Percentiles rank a stretch among this genome's conserved stretches.
These are phyloP conservation scores for Eulemur coronatus DNA, from an alignment of 2,797 vertebrate species.

Conservation along the genomic window DNA sequence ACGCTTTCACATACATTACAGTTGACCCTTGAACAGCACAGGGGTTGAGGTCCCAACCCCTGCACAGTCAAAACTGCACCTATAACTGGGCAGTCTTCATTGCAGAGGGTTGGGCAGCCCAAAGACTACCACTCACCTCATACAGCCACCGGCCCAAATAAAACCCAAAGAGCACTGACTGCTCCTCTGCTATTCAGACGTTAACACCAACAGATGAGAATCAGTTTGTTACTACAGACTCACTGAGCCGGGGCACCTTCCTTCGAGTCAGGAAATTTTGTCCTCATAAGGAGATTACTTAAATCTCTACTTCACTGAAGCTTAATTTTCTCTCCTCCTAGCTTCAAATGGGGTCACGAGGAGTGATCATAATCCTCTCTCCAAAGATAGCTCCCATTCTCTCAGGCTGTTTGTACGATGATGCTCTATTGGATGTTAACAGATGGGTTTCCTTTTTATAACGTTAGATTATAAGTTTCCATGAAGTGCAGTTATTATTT, in stretches of 20 bases:
- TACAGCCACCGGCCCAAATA: background rate
- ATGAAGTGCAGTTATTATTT: background rate
- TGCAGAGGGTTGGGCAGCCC: conserved; percentile 69
- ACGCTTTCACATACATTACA: background rate
- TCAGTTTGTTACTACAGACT: background rate
- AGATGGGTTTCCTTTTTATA: conserved; percentile 3
- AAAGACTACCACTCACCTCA: conserved; percentile 72
- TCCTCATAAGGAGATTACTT: conserved; percentile 36
- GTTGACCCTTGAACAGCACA: background rate
- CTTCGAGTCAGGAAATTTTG: conserved; percentile 13
- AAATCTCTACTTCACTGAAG: conserved; percentile 20
- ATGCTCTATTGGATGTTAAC: background rate
- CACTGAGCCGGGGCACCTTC: background rate
- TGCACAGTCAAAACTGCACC: background rate
- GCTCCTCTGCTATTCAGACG: background rate
- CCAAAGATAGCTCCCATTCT: background rate
- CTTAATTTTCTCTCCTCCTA: conserved; percentile 42
- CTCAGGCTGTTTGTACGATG: background rate
- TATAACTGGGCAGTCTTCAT: conserved; percentile 40
- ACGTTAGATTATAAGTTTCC: background rate
- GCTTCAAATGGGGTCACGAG: background rate
- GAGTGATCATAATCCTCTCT: conserved; percentile 14
- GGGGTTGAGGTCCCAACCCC: background rate
- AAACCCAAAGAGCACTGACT: background rate
- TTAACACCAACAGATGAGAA: background rate